Evolutionary conservation across 1,140 invertebrate genomes (phyloP).

Genomic region (Drepana arcuata): DNA sequence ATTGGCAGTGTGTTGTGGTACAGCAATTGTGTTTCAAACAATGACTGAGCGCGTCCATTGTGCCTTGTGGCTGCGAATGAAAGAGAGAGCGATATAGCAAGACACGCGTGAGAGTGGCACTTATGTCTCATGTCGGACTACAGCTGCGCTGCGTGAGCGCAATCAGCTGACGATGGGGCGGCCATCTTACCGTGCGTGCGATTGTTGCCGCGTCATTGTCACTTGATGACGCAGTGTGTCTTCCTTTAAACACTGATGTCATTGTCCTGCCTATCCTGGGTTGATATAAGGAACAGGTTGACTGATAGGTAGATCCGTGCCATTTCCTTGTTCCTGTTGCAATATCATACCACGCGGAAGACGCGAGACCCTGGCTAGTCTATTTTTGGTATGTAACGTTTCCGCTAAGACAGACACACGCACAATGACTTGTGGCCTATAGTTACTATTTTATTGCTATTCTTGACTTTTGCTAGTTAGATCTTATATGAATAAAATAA

Average conservation of each 20-base stretch:
- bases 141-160: conserved; percentile 41
- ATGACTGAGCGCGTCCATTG: conserved; percentile 29
- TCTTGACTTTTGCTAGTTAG: conserved; percentile 6
- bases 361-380: conserved; percentile 43
- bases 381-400: conserved; percentile 54
- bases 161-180: conserved; percentile 61
- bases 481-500: conserved; percentile 7
- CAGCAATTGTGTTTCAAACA: conserved; percentile 36
- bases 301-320: too few relatives aligned
- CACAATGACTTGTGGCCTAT: conserved; percentile 5
- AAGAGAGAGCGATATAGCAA: conserved; percentile 46
- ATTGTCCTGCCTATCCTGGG: conserved; percentile 50
- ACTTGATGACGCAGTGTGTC: conserved; percentile 47
- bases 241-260: conserved; percentile 56
- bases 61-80: conserved; percentile 31
- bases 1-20: too few relatives aligned
- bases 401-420: conserved; percentile 28
- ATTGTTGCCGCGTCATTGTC: conserved; percentile 59
- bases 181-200: conserved; percentile 61
- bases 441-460: conserved; percentile 14
- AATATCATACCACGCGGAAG: conserved; percentile 41
- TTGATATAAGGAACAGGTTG: too few relatives aligned
- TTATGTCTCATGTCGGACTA: conserved; percentile 14
- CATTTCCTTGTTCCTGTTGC: conserved; percentile 18
- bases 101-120: conserved; percentile 12